Base-by-base conservation (phyloP, 2,888 invertebrate genomes). In the Heliconius ethilla region DNA sequence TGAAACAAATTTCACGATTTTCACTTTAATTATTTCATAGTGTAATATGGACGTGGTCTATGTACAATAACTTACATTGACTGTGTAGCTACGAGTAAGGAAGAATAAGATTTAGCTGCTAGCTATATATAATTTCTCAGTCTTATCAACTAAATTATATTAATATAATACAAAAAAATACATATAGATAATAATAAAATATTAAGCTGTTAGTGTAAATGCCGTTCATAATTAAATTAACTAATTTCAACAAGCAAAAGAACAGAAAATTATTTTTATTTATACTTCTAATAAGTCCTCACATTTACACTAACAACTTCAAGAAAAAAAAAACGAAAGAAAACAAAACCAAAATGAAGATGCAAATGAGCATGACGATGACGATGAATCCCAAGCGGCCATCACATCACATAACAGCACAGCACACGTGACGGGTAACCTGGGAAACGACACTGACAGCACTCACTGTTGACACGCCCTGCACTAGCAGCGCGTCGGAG, bases 381-480 rank as follows among this genome's bases (percentile, higher is more conserved):
- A 78, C 62, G 76, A 75, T 75, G 76, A 77, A 69, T 76, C 76
- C 78, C 82, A 84, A 82, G 80, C 81, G 82, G 82, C 74, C 7
- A n/a, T 59, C 59, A 59, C 59, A 59, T 22, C 59, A 62, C 25
- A 62, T 3, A 82, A 85, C 87, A 85, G 83, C 85, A 67, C 69
- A 81, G 81, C 77, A 76, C 83, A 81, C 83, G 81, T 74, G 80
- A 83, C 83, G 75, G 80, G 75, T 69, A 74, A 77, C 83, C 84
- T 81, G 82, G 85, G 88, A 83, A 86, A 88, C 86, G 87, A 87
- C 88, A 94, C 94, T 94, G 94, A 94, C 94, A 94, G 94, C 92
- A 92, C 93, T 93, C 94, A 95, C 95, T 90, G 95, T 95, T 88
- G 95, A 95, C 84, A 95, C 95, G 87, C 95, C 93, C 86, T 96